Conservation (phyloP, 2,888 invertebrate genomes). For the Amphipyra tragopoginis region DNA sequence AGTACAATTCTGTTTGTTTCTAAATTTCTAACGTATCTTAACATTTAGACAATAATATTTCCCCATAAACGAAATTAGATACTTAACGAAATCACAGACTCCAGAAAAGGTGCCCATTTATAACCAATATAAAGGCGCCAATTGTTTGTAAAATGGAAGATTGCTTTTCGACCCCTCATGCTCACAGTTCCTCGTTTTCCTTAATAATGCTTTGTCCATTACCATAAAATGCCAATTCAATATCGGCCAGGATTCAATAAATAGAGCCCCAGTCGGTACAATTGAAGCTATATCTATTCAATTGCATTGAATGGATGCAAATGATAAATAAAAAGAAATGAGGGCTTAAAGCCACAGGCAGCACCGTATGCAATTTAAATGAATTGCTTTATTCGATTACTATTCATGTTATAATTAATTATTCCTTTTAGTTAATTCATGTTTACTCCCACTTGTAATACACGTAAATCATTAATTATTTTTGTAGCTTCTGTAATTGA, state of each 20-base stretch:
- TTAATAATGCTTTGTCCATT: conserved; percentile 42
- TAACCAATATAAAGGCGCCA: conserved; percentile 13
- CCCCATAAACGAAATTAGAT: not conserved
- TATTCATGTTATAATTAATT: not conserved
- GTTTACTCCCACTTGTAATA: not conserved
- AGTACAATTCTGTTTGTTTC: not conserved
- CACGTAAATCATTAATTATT: not conserved
- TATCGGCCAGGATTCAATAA: conserved; percentile 44
- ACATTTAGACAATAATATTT: not conserved
- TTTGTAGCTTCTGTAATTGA: conserved; percentile 4
- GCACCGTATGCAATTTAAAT: conserved; percentile 3
- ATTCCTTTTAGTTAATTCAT: conserved; percentile 4
- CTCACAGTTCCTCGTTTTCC: conserved; percentile 14
- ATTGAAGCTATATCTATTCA: conserved; percentile 25
- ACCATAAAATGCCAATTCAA: conserved; percentile 48
- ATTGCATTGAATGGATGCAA: conserved; percentile 28
- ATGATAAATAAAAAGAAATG: conserved; percentile 36
- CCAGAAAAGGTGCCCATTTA: conserved; percentile 8
- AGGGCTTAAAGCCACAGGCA: not conserved
- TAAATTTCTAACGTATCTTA: no score
- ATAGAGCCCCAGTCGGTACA: conserved; percentile 22
- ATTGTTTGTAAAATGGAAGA: conserved; percentile 37
- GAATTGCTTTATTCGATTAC: not conserved
- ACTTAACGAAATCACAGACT: conserved; percentile 13
- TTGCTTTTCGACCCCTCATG: conserved; percentile 32